Base-by-base conservation (phyloP, 2,113 vertebrate species). In the Sakesphorus luctuosus region DNA sequence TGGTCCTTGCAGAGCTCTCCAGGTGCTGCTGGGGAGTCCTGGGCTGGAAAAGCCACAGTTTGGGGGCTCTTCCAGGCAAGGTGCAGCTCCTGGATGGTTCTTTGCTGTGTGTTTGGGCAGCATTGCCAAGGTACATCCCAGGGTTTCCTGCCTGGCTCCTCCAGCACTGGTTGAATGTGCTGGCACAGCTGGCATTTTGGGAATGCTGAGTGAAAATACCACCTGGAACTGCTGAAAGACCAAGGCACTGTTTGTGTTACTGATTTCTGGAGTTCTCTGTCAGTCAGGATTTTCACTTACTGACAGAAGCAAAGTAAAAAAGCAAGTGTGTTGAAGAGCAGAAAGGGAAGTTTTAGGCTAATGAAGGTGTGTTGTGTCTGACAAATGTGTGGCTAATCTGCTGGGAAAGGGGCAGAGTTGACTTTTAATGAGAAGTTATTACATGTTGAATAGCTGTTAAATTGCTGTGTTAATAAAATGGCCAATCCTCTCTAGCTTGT, bases 361-460 rank as follows among this genome's bases (percentile, higher is more conserved):
- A 92, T 61, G 69, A 87, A 90, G 83, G 80, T 69, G n/a, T 61
- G 11, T 83, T 83, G 33, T 89, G 43, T 52, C 68, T 92, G 90
- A 93, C 76, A 87, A 84, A 84, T 10, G 73, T 58, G 86, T 59
- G 36, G 49, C 61, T 88, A 61, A 88, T 90, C 92, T 90, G 35
- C 67, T 77, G 71, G 68, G 43, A 46, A 74, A 91, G 46, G 84
- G 61, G 61, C 65, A 90, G 69, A 53, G 85, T 26, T 94, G 86
- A 66, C 88, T 87, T 93, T 63, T 94, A 81, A 93, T 84, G 89
- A 93, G 83, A 68, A 72, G 49, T 94, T 94, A 82, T 75, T 92
- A 82, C 73, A 53, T 46, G 53, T 83, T 92, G 92, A 95, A 84
- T 92, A 87, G 80, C 83, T 84, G 40, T 78, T 90, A 89, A 90